These are phyloP conservation scores for Pyrocoelia pectoralis DNA, from an alignment of 2,888 invertebrate genomes.

Conservation along the genomic window DNA sequence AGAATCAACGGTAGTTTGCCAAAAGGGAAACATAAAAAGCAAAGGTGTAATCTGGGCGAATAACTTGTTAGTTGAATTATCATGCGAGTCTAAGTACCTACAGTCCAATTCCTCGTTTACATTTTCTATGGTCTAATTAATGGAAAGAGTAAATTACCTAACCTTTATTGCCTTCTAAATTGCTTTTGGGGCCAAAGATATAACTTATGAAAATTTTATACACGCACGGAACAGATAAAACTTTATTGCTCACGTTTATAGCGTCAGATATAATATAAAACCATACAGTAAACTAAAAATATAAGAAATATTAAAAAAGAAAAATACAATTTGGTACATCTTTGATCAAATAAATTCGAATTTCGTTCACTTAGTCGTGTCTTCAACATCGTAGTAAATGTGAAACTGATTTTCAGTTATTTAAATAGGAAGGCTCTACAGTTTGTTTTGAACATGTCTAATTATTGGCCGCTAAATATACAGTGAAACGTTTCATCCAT, in stretches of 20 bases:
- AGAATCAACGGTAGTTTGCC: background rate
- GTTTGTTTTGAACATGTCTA: too few relatives aligned
- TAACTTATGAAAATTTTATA: conserved; percentile 18
- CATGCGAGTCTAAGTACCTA: background rate
- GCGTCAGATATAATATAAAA: conserved; percentile 10
- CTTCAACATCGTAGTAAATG: too few relatives aligned
- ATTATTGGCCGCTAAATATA: too few relatives aligned
- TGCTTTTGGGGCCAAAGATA: conserved; percentile 11
- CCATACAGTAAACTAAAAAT: conserved; percentile 8
- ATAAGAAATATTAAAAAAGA: conserved; percentile 3
- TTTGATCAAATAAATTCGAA: background rate
- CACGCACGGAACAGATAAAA: conserved; percentile 15
- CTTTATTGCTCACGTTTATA: conserved; percentile 16
- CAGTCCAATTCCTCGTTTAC: conserved; percentile 6
- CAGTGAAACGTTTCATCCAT: too few relatives aligned
- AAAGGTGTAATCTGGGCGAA: background rate
- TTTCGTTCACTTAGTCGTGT: too few relatives aligned
- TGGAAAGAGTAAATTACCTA: conserved; percentile 9
- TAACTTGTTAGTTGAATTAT: background rate
- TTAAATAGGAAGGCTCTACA: too few relatives aligned
- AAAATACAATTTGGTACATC: background rate
- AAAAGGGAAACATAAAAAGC: background rate
- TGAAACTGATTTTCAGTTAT: too few relatives aligned
- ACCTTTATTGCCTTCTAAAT: conserved; percentile 11
- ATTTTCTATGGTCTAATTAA: conserved; percentile 10